Evolutionary conservation across 2,797 vertebrate species (phyloP).

Genomic region (Pempheris klunzingeri): DNA sequence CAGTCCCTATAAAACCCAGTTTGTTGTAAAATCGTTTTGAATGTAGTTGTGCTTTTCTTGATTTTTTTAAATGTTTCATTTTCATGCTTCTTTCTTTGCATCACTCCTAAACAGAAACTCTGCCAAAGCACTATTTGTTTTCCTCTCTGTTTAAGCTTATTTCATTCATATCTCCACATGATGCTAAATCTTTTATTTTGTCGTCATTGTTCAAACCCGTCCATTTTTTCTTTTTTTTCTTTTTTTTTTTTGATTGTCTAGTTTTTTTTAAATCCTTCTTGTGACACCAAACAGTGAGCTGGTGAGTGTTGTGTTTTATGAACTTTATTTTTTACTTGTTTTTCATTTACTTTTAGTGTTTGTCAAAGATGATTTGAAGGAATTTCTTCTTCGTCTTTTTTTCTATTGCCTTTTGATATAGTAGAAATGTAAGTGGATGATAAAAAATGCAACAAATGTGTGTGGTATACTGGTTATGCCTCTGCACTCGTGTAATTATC

Average conservation of each 20-base stretch:
- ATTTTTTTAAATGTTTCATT: constrained; percentile 5
- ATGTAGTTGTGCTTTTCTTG: constrained; percentile 29
- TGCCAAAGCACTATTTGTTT: constrained; percentile 41
- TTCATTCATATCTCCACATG: constrained; percentile 15
- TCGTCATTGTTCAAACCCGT: background rate
- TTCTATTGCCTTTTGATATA: constrained; percentile 34
- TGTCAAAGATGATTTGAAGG: constrained; percentile 26
- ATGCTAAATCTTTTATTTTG: constrained; percentile 19
- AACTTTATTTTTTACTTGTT: constrained; percentile 1
- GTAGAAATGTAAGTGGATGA: constrained; percentile 32
- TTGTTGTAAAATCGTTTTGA: constrained; percentile 20
- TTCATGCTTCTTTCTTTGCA: constrained; percentile 13
- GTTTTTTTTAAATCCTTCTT: constrained; percentile 13
- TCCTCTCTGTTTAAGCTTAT: background rate
- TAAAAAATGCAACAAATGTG: constrained; percentile 8
- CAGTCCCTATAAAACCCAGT: too few relatives aligned
- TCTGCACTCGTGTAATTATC: constrained; percentile 52
- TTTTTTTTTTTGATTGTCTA: constrained; percentile 15
- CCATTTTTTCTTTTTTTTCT: background rate
- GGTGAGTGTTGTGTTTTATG: constrained; percentile 26
- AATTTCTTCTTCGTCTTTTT: constrained; percentile 13
- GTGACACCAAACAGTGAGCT: constrained; percentile 26
- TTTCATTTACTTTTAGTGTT: constrained; percentile 14
- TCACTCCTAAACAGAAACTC: constrained; percentile 3
- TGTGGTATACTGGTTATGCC: constrained; percentile 70